phyloP scores from a whole-genome alignment of 92 coral and sea anemone species.

The Porites rus region DNA sequence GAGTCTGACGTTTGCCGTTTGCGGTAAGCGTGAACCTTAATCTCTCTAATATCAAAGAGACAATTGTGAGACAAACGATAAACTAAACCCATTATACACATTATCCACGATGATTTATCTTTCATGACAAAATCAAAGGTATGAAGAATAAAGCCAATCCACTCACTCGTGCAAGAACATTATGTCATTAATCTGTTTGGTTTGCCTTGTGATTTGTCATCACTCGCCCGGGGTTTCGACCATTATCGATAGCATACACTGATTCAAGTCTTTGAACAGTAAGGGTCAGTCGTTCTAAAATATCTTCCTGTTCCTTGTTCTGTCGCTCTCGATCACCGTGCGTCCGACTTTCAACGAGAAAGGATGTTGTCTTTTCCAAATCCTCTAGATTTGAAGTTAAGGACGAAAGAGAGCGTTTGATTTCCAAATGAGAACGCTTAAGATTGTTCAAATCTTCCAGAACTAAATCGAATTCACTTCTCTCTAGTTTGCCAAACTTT shows the following conservation, averaged over 20 bases:
- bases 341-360: slow-evolving; percentile 18
- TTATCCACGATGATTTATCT: too few species aligned
- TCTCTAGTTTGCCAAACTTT: slow-evolving; percentile 63
- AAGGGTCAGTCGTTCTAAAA: slow-evolving; percentile 5
- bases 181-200: slow-evolving; percentile 24
- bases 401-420: slow-evolving; percentile 17
- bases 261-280: slow-evolving; percentile 37
- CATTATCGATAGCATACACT: slow-evolving; percentile 29
- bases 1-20: too few species aligned
- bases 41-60: too few species aligned
- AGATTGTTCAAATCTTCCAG: slow-evolving; percentile 51
- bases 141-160: not conserved
- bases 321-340: not conserved
- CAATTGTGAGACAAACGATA: too few species aligned
- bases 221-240: slow-evolving; percentile 6
- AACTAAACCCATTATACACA: too few species aligned
- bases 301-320: not conserved
- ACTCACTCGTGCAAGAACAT: not conserved
- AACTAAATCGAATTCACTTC: slow-evolving; percentile 54
- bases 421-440: slow-evolving; percentile 30
- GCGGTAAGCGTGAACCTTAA: too few species aligned
- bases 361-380: slow-evolving; percentile 2
- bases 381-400: slow-evolving; percentile 34
- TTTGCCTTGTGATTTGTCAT: slow-evolving; percentile 25
- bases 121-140: too few species aligned